Evolutionary conservation across 2,888 invertebrate species (phyloP).

Genomic region (Melanchra persicariae): DNA sequence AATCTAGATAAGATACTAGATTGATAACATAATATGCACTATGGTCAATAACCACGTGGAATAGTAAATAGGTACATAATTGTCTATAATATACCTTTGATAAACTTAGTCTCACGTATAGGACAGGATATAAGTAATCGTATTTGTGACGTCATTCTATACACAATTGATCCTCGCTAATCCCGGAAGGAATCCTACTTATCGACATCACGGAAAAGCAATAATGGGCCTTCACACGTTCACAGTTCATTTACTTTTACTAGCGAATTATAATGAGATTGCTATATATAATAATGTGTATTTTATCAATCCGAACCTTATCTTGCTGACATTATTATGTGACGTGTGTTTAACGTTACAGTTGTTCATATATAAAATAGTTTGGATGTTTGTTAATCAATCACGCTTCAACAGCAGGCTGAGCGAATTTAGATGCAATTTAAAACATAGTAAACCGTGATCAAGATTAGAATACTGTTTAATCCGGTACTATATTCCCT

Average conservation of each 20-base stretch:
- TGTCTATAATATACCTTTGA: constrained; percentile 1
- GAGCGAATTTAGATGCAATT: background rate
- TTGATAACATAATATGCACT: constrained; percentile 15
- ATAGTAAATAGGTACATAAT: background rate
- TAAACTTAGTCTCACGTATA: constrained; percentile 1
- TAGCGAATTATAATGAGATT: constrained; percentile 3
- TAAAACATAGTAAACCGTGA: background rate
- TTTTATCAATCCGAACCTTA: background rate
- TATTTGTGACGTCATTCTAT: constrained; percentile 36
- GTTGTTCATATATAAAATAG: too few species aligned
- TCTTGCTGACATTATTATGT: background rate
- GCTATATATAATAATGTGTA: background rate
- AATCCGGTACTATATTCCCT: background rate
- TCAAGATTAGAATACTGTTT: background rate
- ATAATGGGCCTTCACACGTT: constrained; percentile 29
- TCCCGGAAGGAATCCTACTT: constrained; percentile 47
- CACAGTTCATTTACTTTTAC: constrained; percentile 11
- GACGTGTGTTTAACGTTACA: background rate
- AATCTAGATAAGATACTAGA: background rate
- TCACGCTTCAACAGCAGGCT: background rate
- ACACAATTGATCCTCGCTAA: constrained; percentile 47
- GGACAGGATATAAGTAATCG: constrained; percentile 39
- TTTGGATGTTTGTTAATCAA: background rate
- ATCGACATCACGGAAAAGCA: constrained; percentile 21
- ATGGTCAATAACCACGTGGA: background rate